Percentiles rank a stretch among this genome's conserved stretches.
phyloP scores from a whole-genome alignment of 1,140 invertebrate genomes.

The Drosophila funebris region DNA sequence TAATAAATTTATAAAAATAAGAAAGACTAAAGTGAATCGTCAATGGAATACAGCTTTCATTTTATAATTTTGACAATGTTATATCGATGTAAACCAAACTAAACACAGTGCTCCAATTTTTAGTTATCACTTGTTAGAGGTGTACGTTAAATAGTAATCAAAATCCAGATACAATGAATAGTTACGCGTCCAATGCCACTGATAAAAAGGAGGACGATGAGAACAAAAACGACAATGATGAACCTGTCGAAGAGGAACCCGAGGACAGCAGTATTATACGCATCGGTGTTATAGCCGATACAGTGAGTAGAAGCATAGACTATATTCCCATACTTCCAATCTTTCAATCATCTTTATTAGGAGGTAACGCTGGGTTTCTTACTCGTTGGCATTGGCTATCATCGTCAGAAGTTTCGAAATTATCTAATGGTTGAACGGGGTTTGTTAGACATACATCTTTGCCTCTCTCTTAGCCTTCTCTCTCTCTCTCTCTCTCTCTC shows the following conservation, averaged over 20 bases:
- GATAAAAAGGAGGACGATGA: neutral
- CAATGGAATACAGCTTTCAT: neutral
- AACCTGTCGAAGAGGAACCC: neutral
- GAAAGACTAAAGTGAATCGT: neutral
- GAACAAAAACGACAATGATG: neutral
- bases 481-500: neutral
- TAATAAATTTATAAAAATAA: conserved; percentile 43
- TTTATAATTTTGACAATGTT: neutral
- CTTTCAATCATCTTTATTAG: conserved; percentile 1
- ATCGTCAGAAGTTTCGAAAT: conserved; percentile 35
- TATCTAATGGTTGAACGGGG: conserved; percentile 55
- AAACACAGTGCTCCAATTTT: neutral
- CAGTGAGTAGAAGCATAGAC: conserved; percentile 22
- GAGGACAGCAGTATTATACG: conserved; percentile 42
- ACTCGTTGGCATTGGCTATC: conserved; percentile 50
- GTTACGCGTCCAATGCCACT: neutral
- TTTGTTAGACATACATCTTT: conserved; percentile 4
- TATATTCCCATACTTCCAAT: neutral
- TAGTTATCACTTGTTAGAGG: neutral
- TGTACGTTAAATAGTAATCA: neutral
- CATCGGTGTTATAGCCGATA: conserved; percentile 51
- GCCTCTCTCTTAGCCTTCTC: no score
- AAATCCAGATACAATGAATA: conserved; percentile 32
- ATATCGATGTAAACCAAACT: neutral
- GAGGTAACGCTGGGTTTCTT: conserved; percentile 52